These are phyloP conservation scores for Orthosia cruda DNA, from an alignment of 2,888 invertebrate species.

Conservation along the genomic window DNA sequence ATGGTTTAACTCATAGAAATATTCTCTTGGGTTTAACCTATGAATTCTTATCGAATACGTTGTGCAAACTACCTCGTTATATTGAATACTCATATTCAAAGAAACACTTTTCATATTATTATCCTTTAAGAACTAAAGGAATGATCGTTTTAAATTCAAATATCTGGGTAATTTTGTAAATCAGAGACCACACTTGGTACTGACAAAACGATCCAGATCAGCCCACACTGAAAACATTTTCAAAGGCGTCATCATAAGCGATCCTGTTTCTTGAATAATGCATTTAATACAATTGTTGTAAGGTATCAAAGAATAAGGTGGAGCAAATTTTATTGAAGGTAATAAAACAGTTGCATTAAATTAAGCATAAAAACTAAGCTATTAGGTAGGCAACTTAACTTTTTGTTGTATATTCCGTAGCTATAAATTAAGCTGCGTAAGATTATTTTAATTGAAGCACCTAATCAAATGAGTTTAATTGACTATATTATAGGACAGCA, in stretches of 20 bases:
- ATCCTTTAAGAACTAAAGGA: constrained; percentile 21
- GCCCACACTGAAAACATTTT: constrained; percentile 35
- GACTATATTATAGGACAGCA: neutral
- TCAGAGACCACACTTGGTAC: constrained; percentile 51
- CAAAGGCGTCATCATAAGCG: constrained; percentile 30
- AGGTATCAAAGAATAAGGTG: neutral
- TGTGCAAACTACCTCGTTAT: constrained; percentile 45
- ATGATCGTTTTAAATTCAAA: constrained; percentile 67
- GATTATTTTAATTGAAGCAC: neutral
- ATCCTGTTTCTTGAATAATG: constrained; percentile 26
- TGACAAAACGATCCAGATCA: constrained; percentile 48
- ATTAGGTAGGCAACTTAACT: neutral
- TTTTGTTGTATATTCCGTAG: neutral
- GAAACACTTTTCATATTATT: constrained; percentile 34
- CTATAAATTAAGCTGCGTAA: neutral
- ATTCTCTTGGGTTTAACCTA: constrained; percentile 33
- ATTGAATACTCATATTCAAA: constrained; percentile 39
- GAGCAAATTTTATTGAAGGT: neutral
- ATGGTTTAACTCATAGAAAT: constrained; percentile 48
- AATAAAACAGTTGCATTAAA: neutral
- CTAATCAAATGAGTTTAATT: neutral
- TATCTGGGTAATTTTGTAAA: constrained; percentile 63
- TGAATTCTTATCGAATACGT: constrained; percentile 41
- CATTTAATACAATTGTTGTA: constrained; percentile 20
- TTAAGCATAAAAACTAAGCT: neutral